Percentiles rank a stretch among this genome's conserved stretches.
phyloP scores from a whole-genome alignment of 2,113 vertebrate genomes.

The Equus quagga region DNA sequence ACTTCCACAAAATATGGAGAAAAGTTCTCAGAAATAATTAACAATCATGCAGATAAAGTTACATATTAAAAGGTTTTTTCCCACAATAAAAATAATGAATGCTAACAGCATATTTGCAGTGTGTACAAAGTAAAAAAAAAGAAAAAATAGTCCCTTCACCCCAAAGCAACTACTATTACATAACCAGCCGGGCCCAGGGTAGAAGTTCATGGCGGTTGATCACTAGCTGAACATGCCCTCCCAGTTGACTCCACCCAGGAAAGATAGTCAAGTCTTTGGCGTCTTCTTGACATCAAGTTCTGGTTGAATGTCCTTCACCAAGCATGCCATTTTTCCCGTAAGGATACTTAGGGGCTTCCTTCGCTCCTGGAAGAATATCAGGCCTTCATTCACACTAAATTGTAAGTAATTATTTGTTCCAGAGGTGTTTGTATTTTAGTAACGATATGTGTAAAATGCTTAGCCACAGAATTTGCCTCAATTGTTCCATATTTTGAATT shows the following conservation, averaged over 20 bases:
- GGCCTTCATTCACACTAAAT: neutral
- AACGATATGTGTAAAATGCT: neutral
- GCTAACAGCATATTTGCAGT: conserved; percentile 26
- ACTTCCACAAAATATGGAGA: neutral
- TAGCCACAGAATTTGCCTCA: neutral
- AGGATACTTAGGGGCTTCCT: neutral
- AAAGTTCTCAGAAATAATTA: neutral
- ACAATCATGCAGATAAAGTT: conserved; percentile 19
- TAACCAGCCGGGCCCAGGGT: neutral
- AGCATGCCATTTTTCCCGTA: neutral
- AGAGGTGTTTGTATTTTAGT: neutral
- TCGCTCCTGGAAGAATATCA: neutral
- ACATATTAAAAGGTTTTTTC: neutral
- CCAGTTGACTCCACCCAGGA: neutral
- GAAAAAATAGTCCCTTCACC: neutral
- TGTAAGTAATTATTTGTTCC: neutral
- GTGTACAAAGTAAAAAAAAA: neutral
- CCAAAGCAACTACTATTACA: neutral
- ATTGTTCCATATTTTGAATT: neutral
- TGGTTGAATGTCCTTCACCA: neutral
- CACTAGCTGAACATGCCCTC: neutral
- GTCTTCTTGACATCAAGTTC: neutral
- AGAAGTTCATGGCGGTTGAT: neutral
- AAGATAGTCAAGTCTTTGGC: neutral
- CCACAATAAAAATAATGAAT: conserved; percentile 17